Percentiles rank a stretch among this genome's conserved stretches.
Conservation (phyloP, 2,888 invertebrate genomes). For the Macropis europaea region DNA sequence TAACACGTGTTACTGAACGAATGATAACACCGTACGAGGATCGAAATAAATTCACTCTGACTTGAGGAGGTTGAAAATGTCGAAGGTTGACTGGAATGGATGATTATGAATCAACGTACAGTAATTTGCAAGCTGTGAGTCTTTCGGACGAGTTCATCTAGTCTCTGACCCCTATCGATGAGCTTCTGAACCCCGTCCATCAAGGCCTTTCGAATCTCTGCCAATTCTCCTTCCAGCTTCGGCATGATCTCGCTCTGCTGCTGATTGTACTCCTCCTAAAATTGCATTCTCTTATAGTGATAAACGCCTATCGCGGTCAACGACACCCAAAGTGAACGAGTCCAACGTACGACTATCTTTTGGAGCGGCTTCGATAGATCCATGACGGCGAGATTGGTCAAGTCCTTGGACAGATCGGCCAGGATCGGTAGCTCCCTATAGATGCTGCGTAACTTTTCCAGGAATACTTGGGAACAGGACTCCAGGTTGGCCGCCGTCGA, state of each 20-base stretch:
- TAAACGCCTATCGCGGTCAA: too few relatives aligned
- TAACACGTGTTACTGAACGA: not conserved
- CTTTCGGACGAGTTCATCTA: conserved; percentile 70
- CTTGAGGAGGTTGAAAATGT: too few relatives aligned
- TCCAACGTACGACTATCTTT: conserved; percentile 63
- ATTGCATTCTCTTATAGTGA: not conserved
- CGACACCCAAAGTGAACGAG: too few relatives aligned
- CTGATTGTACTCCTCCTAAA: conserved; percentile 62
- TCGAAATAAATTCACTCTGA: too few relatives aligned
- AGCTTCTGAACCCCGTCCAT: conserved; percentile 69
- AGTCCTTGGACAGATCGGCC: conserved; percentile 63
- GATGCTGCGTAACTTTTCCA: conserved; percentile 63
- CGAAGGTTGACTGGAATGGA: not conserved
- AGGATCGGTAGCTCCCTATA: conserved; percentile 70
- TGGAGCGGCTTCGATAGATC: conserved; percentile 66
- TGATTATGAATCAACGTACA: conserved; percentile 53
- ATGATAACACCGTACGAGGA: too few relatives aligned
- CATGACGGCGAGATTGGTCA: conserved; percentile 48
- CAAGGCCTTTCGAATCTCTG: conserved; percentile 62
- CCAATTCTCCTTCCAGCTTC: conserved; percentile 59
- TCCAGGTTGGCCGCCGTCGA: conserved; percentile 40
- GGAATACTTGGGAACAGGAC: conserved; percentile 57
- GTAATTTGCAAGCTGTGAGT: conserved; percentile 68
- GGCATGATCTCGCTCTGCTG: conserved; percentile 49
- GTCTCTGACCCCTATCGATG: conserved; percentile 67